phyloP scores from a whole-genome alignment of 1,140 invertebrate species.

The Cardiocondyla obscurior region DNA sequence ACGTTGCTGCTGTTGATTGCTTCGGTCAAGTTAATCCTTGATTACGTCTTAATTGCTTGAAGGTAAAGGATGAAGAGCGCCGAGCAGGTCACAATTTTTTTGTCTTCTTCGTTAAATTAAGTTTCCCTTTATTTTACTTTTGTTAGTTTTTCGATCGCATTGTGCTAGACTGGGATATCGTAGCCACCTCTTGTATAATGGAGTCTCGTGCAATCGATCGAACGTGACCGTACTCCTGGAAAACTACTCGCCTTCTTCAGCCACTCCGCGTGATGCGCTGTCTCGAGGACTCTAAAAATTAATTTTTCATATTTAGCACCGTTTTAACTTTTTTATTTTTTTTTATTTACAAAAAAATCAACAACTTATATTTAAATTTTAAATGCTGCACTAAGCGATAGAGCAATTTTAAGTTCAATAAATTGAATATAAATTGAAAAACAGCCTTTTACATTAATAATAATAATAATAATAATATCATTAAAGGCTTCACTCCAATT shows the following conservation, averaged over 20 bases:
- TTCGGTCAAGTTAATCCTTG: no score
- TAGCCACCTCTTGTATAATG: slow-evolving; percentile 32
- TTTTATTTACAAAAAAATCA: no score
- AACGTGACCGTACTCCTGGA: slow-evolving; percentile 37
- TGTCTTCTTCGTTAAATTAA: not conserved
- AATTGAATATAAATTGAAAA: no score
- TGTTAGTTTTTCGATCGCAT: not conserved
- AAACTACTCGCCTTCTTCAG: slow-evolving; percentile 32
- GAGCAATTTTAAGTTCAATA: no score
- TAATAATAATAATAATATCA: no score
- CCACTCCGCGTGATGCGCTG: not conserved
- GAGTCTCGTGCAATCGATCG: slow-evolving; percentile 47
- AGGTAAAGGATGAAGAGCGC: not conserved
- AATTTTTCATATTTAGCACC: not conserved
- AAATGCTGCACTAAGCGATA: no score
- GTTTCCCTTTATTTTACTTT: not conserved
- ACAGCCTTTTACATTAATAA: no score
- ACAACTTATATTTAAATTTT: no score
- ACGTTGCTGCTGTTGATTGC: no score
- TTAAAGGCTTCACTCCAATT: no score
- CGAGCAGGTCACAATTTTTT: not conserved
- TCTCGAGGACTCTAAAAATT: not conserved
- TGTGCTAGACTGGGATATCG: not conserved
- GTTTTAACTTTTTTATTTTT: not conserved
- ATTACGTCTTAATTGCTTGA: no score